phyloP scores from a whole-genome alignment of 1,140 invertebrate genomes.

The Eueides isabella region DNA sequence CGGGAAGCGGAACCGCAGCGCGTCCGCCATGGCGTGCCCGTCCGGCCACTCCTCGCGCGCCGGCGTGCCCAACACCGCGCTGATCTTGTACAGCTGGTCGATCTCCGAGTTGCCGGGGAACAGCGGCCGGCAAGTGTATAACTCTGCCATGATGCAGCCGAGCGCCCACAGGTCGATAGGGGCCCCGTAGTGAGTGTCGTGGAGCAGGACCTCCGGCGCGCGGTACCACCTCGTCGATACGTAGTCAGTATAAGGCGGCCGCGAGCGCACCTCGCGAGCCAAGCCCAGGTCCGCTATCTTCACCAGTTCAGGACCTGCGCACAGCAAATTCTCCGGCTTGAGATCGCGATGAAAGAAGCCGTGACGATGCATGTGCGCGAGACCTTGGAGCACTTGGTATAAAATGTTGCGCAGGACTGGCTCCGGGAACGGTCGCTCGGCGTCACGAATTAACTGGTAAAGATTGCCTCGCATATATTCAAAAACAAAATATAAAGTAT shows the following conservation, averaged over 20 bases:
- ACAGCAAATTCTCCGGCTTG: constrained; percentile 98
- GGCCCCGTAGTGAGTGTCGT: constrained; percentile 97
- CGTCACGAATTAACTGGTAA: constrained; percentile 99
- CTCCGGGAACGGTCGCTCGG: constrained; percentile 95
- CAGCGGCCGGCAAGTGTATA: constrained; percentile 98
- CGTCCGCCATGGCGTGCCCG: constrained; percentile 94
- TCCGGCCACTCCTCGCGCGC: constrained; percentile 96
- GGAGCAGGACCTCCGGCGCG: constrained; percentile 89
- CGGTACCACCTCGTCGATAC: constrained; percentile 99
- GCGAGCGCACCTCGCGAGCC: constrained; percentile 96
- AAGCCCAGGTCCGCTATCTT: constrained; percentile 99
- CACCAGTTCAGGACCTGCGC: constrained; percentile 97
- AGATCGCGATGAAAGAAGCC: constrained; percentile 99
- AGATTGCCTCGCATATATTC: constrained; percentile 99
- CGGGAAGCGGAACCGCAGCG: constrained; percentile 98
- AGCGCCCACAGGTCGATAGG: constrained; percentile 99
- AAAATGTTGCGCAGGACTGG: constrained; percentile 96
- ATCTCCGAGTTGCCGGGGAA: constrained; percentile 99
- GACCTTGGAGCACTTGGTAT: constrained; percentile 96
- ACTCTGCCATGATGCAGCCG: constrained; percentile 98
- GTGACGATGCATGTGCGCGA: constrained; percentile 99
- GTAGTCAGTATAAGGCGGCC: constrained; percentile 99
- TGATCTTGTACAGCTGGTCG: constrained; percentile 99
- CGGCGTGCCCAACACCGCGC: constrained; percentile 97
- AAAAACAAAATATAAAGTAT: constrained; percentile 99